Evolutionary conservation across 1,140 invertebrate species (phyloP).

Genomic region (Cotesia glomerata): DNA sequence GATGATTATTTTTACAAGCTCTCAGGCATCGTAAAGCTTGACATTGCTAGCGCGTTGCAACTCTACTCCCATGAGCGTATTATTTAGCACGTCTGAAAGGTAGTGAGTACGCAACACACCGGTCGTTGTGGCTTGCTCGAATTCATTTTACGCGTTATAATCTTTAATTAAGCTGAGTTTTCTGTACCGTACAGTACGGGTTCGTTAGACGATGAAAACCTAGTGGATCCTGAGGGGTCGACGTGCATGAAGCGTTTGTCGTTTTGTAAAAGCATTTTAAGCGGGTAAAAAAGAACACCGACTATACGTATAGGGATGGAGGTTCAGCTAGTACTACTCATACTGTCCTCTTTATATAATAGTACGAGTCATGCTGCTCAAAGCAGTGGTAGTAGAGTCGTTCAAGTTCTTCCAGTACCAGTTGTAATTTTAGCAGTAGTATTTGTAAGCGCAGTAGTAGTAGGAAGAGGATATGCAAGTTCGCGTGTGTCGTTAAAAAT

Average conservation of each 20-base stretch:
- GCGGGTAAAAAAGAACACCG: neutral
- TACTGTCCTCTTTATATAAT: neutral
- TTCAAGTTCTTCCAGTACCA: too few relatives aligned
- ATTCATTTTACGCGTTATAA: conserved; percentile 55
- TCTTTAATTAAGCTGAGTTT: conserved; percentile 55
- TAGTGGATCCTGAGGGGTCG: conserved; percentile 30
- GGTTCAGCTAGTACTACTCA: too few relatives aligned
- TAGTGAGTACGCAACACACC: conserved; percentile 4
- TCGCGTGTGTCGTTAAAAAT: conserved; percentile 43
- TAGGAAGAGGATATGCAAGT: neutral
- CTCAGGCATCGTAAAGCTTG: too few relatives aligned
- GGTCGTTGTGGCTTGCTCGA: conserved; percentile 38
- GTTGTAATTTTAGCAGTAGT: too few relatives aligned
- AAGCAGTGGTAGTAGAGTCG: neutral
- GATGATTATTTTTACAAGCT: too few relatives aligned
- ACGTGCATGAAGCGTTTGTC: conserved; percentile 29
- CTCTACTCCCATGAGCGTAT: too few relatives aligned
- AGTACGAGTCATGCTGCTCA: neutral
- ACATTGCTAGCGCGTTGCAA: too few relatives aligned
- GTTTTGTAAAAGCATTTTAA: conserved; percentile 39
- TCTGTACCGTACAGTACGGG: conserved; percentile 47
- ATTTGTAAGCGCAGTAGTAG: neutral
- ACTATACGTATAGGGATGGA: neutral
- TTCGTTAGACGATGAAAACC: conserved; percentile 46
- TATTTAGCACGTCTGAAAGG: neutral